Evolutionary conservation across 1,140 invertebrate genomes (phyloP).

Genomic region (Telenomus remus): DNA sequence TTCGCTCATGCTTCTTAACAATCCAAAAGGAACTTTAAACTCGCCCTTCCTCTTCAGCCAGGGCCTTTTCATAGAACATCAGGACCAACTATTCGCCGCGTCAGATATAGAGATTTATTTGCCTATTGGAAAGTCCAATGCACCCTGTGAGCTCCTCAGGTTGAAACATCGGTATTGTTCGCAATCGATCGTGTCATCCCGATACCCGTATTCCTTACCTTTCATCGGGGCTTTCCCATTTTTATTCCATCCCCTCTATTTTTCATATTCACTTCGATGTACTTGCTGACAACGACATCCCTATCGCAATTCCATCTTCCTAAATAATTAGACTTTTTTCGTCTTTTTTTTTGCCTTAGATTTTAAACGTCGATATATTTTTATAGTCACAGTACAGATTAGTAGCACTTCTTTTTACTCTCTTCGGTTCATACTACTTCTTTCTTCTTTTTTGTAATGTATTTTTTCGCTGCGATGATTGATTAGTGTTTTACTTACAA

Average conservation of each 20-base stretch:
- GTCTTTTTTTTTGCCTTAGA: slow-evolving; percentile 3
- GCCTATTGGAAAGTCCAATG: slow-evolving; percentile 56
- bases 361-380: background rate
- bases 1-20: slow-evolving; percentile 54
- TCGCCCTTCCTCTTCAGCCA: slow-evolving; percentile 19
- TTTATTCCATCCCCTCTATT: slow-evolving; percentile 9
- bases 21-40: slow-evolving; percentile 46
- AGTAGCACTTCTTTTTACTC: no score
- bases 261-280: slow-evolving; percentile 38
- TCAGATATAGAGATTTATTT: slow-evolving; percentile 63
- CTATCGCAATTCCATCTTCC: slow-evolving; percentile 31
- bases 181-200: slow-evolving; percentile 61
- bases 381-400: no score
- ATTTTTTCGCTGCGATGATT: no score
- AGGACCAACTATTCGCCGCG: slow-evolving; percentile 43
- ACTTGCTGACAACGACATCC: slow-evolving; percentile 40
- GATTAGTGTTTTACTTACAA: no score
- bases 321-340: slow-evolving; percentile 8
- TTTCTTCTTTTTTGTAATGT: no score
- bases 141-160: slow-evolving; percentile 31
- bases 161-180: slow-evolving; percentile 51
- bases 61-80: slow-evolving; percentile 27
- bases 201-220: slow-evolving; percentile 51
- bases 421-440: no score
- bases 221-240: slow-evolving; percentile 32